A percentile compares a stretch with the other conserved stretches of the same genome.
Conservation (phyloP, 1,140 invertebrate species). For the Pseudomyrmex concolor region DNA sequence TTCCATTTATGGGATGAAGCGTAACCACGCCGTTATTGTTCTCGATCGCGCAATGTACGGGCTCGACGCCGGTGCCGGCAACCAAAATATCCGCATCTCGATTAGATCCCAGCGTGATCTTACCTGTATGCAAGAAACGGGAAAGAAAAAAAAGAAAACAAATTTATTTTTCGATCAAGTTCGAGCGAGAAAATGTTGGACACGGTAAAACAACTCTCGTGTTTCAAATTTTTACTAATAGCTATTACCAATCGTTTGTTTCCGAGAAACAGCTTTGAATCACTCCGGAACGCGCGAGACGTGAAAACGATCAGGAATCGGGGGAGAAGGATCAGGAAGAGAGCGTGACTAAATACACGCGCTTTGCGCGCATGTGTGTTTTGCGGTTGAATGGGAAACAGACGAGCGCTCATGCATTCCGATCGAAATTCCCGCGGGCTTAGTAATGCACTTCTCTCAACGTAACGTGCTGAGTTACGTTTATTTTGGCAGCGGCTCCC, state of each 20-base stretch:
- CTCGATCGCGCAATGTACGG: conserved; percentile 93
- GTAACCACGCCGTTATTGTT: conserved; percentile 92
- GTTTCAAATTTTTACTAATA: neutral
- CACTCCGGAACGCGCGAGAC: conserved; percentile 1
- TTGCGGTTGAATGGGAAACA: conserved; percentile 49
- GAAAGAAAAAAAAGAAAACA: conserved; percentile 42
- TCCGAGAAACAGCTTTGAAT: neutral
- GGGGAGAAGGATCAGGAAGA: conserved; percentile 33
- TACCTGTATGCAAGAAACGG: conserved; percentile 86
- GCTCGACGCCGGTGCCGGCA: conserved; percentile 92
- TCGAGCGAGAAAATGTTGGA: neutral
- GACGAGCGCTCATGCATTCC: conserved; percentile 42
- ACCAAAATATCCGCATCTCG: conserved; percentile 91
- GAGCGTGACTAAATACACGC: conserved; percentile 35
- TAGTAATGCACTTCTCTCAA: conserved; percentile 41
- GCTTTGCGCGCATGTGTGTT: conserved; percentile 27
- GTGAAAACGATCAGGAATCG: neutral
- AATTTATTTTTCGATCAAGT: conserved; percentile 1
- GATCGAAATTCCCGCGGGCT: conserved; percentile 49
- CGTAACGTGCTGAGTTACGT: conserved; percentile 38
- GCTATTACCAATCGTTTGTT: neutral
- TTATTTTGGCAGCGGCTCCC: conserved; percentile 38
- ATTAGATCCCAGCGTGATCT: conserved; percentile 90
- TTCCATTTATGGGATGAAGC: conserved; percentile 90
- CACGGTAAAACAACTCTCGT: neutral